phyloP scores from a whole-genome alignment of 1,140 invertebrate species.

The Pogonognathellus flavescens region DNA sequence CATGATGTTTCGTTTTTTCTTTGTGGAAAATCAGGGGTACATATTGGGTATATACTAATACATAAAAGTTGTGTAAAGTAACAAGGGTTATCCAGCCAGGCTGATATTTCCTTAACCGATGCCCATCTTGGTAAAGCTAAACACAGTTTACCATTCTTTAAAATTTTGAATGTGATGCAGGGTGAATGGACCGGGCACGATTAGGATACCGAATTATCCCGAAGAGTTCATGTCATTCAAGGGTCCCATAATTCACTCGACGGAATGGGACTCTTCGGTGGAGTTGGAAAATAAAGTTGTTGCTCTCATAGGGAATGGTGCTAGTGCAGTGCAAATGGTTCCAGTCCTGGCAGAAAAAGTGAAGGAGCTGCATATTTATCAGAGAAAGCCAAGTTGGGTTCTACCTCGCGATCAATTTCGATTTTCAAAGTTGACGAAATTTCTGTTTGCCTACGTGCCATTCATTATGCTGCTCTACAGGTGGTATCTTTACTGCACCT shows the following conservation, averaged over 20 bases:
- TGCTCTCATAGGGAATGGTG: conserved; percentile 54
- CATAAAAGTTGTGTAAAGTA: too few species aligned
- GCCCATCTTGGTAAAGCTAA: too few species aligned
- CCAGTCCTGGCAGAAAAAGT: conserved; percentile 52
- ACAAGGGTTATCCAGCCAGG: too few species aligned
- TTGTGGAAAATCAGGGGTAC: too few species aligned
- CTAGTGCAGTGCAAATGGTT: conserved; percentile 56
- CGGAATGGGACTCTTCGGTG: conserved; percentile 52
- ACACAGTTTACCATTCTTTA: too few species aligned
- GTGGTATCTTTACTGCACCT: not conserved
- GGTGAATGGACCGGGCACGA: conserved; percentile 41
- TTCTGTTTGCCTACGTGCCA: not conserved
- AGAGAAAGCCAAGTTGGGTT: conserved; percentile 58
- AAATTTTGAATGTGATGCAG: conserved; percentile 47
- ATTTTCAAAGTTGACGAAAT: conserved; percentile 3
- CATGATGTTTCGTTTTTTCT: too few species aligned
- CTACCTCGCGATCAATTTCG: conserved; percentile 30
- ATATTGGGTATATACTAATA: too few species aligned
- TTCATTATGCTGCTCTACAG: not conserved
- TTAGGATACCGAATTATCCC: conserved; percentile 54
- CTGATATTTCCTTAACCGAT: too few species aligned
- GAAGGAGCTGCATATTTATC: conserved; percentile 50
- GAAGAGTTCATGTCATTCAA: conserved; percentile 47
- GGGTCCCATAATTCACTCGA: conserved; percentile 54
- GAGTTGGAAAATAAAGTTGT: conserved; percentile 58